Conservation (phyloP, 2,113 vertebrate species). For the Rafetus swinhoei region DNA sequence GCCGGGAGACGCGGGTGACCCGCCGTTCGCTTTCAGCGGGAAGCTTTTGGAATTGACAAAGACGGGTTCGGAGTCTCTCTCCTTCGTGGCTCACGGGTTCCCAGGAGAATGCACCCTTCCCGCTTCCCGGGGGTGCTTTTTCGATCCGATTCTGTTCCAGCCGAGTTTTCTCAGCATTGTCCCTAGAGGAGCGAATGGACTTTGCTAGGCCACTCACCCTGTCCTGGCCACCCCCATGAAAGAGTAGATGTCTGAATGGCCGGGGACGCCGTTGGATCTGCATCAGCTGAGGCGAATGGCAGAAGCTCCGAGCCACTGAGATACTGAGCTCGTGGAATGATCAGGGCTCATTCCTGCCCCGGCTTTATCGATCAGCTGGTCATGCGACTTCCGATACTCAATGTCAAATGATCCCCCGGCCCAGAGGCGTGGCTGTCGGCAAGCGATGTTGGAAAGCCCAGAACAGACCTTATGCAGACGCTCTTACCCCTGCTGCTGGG, state of each 20-base stretch:
- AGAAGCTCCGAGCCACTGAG: neutral
- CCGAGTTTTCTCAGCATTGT: neutral
- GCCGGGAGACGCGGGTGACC: neutral
- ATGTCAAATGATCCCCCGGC: neutral
- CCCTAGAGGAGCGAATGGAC: neutral
- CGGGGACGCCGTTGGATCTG: neutral
- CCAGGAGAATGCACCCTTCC: slow-evolving; percentile 8
- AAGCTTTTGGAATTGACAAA: neutral
- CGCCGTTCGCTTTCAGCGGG: neutral
- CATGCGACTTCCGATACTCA: neutral
- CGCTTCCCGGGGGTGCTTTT: slow-evolving; percentile 9
- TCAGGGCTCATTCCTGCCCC: neutral
- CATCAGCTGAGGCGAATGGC: neutral
- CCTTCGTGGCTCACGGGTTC: slow-evolving; percentile 37
- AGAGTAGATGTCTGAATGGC: neutral
- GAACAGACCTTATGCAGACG: neutral
- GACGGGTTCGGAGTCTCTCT: neutral
- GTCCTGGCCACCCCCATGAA: neutral
- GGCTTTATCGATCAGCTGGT: neutral
- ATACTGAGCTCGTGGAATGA: neutral
- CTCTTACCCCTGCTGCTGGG: neutral
- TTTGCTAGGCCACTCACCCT: neutral
- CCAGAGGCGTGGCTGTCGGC: neutral
- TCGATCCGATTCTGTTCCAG: neutral
- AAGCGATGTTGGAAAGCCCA: neutral